These are phyloP conservation scores for Lasiommata megera DNA, from an alignment of 2,888 invertebrate genomes.

Conservation along the genomic window DNA sequence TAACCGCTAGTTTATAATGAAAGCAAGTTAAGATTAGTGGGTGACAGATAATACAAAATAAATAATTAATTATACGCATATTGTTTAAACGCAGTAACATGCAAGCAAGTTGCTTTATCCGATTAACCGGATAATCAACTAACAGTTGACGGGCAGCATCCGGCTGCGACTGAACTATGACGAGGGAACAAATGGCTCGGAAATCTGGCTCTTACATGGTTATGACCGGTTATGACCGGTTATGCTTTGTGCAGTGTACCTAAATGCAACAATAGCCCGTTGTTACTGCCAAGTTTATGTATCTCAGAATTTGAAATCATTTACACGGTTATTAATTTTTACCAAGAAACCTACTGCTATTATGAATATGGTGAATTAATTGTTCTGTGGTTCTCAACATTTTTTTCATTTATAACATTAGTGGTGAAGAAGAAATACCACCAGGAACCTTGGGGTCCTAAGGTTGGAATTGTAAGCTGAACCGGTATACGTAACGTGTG, in stretches of 20 bases:
- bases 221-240: slow-evolving; percentile 34
- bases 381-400: too few relatives aligned
- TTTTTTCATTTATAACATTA: too few relatives aligned
- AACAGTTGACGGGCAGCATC: slow-evolving; percentile 73
- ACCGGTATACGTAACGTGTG: too few relatives aligned
- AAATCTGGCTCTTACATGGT: slow-evolving; percentile 50
- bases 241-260: slow-evolving; percentile 25
- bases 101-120: slow-evolving; percentile 36
- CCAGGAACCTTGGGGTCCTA: too few relatives aligned
- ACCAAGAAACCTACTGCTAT: too few relatives aligned
- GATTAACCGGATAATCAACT: slow-evolving; percentile 73
- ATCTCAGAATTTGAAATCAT: too few relatives aligned
- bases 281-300: slow-evolving; percentile 11
- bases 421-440: too few relatives aligned
- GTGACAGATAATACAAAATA: background rate
- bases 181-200: slow-evolving; percentile 68
- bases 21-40: background rate
- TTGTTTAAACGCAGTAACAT: slow-evolving; percentile 9
- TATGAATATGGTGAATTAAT: too few relatives aligned
- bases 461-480: too few relatives aligned
- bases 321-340: too few relatives aligned
- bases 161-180: slow-evolving; percentile 70
- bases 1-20: too few relatives aligned
- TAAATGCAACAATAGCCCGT: slow-evolving; percentile 23
- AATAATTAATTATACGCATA: background rate